Percentiles rank a stretch among this genome's conserved stretches.
Conservation (phyloP, 2,888 invertebrate genomes). For the Sphaerophoria taeniata region DNA sequence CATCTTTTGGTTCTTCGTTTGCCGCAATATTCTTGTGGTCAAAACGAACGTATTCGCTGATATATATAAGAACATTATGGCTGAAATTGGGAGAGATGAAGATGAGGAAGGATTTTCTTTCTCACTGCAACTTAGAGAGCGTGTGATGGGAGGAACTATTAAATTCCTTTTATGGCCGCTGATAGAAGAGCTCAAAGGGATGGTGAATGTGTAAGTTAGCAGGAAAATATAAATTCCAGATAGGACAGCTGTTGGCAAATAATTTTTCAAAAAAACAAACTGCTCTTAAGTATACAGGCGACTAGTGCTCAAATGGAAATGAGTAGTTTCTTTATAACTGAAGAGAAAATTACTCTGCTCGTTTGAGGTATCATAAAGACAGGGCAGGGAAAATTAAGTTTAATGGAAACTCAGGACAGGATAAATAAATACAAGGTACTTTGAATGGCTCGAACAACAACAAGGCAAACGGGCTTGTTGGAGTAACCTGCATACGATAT, state of each 20-base stretch:
- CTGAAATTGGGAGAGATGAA: neutral
- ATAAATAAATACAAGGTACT: too few relatives aligned
- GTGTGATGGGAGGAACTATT: slow-evolving; percentile 53
- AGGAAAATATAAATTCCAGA: slow-evolving; percentile 7
- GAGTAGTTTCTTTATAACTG: too few relatives aligned
- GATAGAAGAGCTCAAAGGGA: slow-evolving; percentile 30
- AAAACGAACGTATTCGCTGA: slow-evolving; percentile 55
- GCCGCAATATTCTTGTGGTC: slow-evolving; percentile 2
- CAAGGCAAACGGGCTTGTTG: too few relatives aligned
- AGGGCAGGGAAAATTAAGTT: too few relatives aligned
- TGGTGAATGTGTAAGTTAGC: slow-evolving; percentile 15
- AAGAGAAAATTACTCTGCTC: too few relatives aligned
- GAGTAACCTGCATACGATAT: too few relatives aligned
- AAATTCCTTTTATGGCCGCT: slow-evolving; percentile 68
- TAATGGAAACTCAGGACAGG: too few relatives aligned
- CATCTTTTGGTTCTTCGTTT: neutral
- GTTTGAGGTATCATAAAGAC: too few relatives aligned
- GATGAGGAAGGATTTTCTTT: slow-evolving; percentile 18
- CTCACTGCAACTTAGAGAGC: neutral
- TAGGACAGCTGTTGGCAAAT: slow-evolving; percentile 62
- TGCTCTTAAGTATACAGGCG: too few relatives aligned
- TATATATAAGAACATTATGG: slow-evolving; percentile 43
- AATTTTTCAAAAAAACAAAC: neutral
- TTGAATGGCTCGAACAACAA: too few relatives aligned
- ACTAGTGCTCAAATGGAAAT: too few relatives aligned